A percentile compares a stretch with the other conserved stretches of the same genome.
Evolutionary conservation across 2,113 vertebrate genomes (phyloP).

Genomic region (Grammomys surdaster): DNA sequence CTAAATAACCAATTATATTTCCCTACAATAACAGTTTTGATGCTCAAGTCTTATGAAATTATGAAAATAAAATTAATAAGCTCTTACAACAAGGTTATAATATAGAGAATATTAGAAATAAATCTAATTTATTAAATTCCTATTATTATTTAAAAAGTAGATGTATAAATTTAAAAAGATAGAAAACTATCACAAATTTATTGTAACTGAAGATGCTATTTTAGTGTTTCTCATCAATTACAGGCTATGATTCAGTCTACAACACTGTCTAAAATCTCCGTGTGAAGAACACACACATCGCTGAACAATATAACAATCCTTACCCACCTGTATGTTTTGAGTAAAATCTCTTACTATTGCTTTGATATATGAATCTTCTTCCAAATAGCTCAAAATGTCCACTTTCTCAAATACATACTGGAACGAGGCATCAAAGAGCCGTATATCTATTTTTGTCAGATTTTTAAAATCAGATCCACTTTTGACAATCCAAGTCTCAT

Average conservation of each 20-base stretch:
- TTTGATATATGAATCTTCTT: constrained; percentile 73
- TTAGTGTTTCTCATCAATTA: background rate
- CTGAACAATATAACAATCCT: background rate
- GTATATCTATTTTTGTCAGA: constrained; percentile 64
- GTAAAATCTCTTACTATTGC: constrained; percentile 64
- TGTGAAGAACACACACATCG: background rate
- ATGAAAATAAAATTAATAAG: background rate
- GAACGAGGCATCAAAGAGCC: constrained; percentile 48
- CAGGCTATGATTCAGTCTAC: background rate
- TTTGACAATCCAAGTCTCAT: constrained; percentile 71
- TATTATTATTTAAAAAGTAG: background rate
- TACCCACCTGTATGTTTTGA: constrained; percentile 66
- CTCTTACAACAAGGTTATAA: background rate
- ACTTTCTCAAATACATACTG: constrained; percentile 73
- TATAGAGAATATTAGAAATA: background rate
- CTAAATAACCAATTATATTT: background rate
- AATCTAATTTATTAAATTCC: background rate
- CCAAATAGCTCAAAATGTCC: constrained; percentile 65
- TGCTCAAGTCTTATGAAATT: background rate
- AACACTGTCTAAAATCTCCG: background rate
- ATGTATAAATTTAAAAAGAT: constrained; percentile 7
- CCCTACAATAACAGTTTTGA: background rate
- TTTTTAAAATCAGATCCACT: constrained; percentile 78
- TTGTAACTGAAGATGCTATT: background rate
- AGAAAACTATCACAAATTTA: background rate